Evolutionary conservation across 2,797 vertebrate genomes (phyloP).

Genomic region (Somateria mollissima): DNA sequence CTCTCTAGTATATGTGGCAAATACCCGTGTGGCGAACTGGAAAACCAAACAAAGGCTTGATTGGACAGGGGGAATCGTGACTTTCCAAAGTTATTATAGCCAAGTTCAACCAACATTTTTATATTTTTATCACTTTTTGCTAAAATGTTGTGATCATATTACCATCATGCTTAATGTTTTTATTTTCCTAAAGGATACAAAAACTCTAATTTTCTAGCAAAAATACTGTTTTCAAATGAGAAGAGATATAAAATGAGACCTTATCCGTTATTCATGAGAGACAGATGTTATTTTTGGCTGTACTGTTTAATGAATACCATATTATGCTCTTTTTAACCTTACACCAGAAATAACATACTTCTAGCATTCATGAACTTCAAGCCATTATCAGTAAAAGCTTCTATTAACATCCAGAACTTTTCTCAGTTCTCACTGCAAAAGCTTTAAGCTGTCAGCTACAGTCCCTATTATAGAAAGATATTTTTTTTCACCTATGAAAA

Average conservation of each 20-base stretch:
- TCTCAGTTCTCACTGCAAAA: constrained; percentile 39
- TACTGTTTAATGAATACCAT: constrained; percentile 74
- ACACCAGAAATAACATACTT: constrained; percentile 71
- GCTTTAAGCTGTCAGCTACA: constrained; percentile 36
- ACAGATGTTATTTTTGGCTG: constrained; percentile 82
- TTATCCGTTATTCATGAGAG: constrained; percentile 70
- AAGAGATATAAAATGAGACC: constrained; percentile 72
- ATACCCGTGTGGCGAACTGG: neutral
- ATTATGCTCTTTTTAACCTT: constrained; percentile 74
- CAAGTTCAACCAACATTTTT: constrained; percentile 17
- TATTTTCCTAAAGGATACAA: constrained; percentile 47
- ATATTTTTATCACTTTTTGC: constrained; percentile 47
- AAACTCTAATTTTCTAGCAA: constrained; percentile 60
- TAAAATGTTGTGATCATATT: constrained; percentile 30
- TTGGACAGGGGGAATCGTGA: neutral
- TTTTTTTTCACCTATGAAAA: constrained; percentile 2
- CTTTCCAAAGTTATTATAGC: constrained; percentile 45
- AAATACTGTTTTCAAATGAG: constrained; percentile 63
- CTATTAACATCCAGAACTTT: constrained; percentile 69
- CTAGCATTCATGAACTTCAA: constrained; percentile 66
- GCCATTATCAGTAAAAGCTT: constrained; percentile 69
- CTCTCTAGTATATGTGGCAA: neutral
- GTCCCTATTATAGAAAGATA: constrained; percentile 5
- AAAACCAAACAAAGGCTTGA: neutral
- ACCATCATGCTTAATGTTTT: constrained; percentile 52